These are phyloP conservation scores for Drosophila rellima DNA, from an alignment of 2,888 invertebrate species.

Conservation along the genomic window DNA sequence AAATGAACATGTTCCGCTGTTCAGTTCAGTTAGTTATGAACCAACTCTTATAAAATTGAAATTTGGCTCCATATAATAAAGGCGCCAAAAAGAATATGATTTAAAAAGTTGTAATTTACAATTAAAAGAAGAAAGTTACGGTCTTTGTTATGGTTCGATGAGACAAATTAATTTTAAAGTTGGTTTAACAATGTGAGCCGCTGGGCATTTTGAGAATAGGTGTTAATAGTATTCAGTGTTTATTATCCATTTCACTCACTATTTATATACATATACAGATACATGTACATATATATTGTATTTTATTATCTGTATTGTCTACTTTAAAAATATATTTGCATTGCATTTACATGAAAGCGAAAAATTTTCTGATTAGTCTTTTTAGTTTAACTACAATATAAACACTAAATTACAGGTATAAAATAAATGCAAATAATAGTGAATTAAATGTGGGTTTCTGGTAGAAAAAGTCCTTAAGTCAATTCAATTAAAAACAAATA, in stretches of 20 bases:
- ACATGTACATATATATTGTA: constrained; percentile 15
- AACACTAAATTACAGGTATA: constrained; percentile 78
- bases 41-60: too few relatives aligned
- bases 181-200: background rate
- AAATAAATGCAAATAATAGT: background rate
- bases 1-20: background rate
- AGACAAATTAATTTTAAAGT: background rate
- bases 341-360: constrained; percentile 30
- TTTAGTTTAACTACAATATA: constrained; percentile 81
- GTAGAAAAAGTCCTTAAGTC: background rate
- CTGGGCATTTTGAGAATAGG: constrained; percentile 34
- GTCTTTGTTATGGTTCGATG: background rate
- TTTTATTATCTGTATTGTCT: constrained; percentile 28
- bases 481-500: background rate
- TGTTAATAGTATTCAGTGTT: constrained; percentile 42
- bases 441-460: background rate
- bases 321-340: constrained; percentile 34
- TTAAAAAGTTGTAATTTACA: background rate
- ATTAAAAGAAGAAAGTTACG: background rate
- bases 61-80: too few relatives aligned
- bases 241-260: constrained; percentile 21
- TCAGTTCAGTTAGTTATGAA: background rate
- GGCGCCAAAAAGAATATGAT: background rate
- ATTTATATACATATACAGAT: background rate
- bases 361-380: constrained; percentile 75